Percentiles rank a stretch among this genome's conserved stretches.
phyloP scores from a whole-genome alignment of 2,797 vertebrate species.

The Thalassophryne amazonica region DNA sequence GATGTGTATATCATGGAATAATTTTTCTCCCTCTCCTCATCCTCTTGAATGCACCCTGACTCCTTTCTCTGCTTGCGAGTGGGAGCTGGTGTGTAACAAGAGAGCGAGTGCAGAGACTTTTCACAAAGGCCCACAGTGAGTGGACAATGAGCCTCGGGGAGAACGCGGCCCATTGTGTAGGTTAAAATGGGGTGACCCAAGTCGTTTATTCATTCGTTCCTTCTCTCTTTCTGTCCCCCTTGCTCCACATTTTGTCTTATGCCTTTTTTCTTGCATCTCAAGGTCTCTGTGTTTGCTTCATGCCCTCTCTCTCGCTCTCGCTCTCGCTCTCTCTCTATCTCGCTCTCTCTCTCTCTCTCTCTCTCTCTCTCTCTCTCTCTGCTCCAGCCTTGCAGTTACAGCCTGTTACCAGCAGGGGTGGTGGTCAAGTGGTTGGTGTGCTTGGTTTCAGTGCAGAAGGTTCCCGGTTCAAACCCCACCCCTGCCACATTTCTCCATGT shows the following conservation, averaged over 20 bases:
- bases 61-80: slow-evolving; percentile 53
- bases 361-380: no score
- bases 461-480: no score
- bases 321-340: slow-evolving; percentile 16
- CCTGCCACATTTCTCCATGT: no score
- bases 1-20: slow-evolving; percentile 64
- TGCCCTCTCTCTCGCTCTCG: slow-evolving; percentile 19
- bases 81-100: slow-evolving; percentile 65
- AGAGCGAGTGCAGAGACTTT: slow-evolving; percentile 65
- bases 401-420: no score
- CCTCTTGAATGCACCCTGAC: slow-evolving; percentile 38
- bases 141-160: slow-evolving; percentile 80
- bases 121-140: slow-evolving; percentile 78
- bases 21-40: slow-evolving; percentile 31
- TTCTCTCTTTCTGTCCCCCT: slow-evolving; percentile 42
- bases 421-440: no score
- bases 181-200: slow-evolving; percentile 78
- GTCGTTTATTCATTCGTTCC: slow-evolving; percentile 48
- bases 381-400: no score
- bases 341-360: slow-evolving; percentile 23
- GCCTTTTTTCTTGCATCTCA: slow-evolving; percentile 46
- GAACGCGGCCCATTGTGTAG: slow-evolving; percentile 73
- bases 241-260: slow-evolving; percentile 53
- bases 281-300: slow-evolving; percentile 32
- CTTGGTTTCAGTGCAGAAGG: no score